These are phyloP conservation scores for Coleophora deauratella DNA, from an alignment of 2,888 invertebrate genomes.

Conservation along the genomic window DNA sequence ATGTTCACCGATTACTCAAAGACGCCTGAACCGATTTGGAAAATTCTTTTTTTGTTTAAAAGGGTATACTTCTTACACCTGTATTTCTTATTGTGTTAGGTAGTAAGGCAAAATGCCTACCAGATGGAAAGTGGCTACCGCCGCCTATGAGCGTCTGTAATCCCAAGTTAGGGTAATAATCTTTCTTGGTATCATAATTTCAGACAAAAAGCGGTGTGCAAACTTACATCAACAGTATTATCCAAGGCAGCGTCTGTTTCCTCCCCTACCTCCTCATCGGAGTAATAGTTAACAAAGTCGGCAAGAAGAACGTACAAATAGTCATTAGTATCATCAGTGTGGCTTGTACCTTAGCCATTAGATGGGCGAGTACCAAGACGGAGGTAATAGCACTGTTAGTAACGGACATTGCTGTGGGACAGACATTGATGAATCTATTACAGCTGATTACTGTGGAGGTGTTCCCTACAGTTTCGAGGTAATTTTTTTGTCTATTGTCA, in stretches of 20 bases:
- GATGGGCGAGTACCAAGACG: conserved; percentile 34
- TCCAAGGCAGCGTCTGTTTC: conserved; percentile 37
- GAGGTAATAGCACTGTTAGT: conserved; percentile 40
- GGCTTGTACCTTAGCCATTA: conserved; percentile 25
- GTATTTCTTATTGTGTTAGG: no score
- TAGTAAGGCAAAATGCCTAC: no score
- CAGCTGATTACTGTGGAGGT: conserved; percentile 40
- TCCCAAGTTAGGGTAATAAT: no score
- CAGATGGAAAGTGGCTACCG: no score
- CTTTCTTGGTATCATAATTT: no score
- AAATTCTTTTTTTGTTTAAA: no score
- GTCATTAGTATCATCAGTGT: conserved; percentile 24
- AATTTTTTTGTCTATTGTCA: background rate
- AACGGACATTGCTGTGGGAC: conserved; percentile 27
- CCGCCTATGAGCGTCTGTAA: no score
- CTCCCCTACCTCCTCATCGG: conserved; percentile 39
- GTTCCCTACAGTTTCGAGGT: conserved; percentile 49
- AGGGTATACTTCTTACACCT: no score
- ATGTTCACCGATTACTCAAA: no score
- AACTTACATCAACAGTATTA: conserved; percentile 52
- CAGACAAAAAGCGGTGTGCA: conserved; percentile 45
- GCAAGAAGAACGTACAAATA: conserved; percentile 39
- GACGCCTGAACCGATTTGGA: no score
- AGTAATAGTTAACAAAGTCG: conserved; percentile 40
- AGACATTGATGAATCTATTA: conserved; percentile 34